These are phyloP conservation scores for Pseudomyrmex dendroicus DNA, from an alignment of 1,140 invertebrate species.

Conservation along the genomic window DNA sequence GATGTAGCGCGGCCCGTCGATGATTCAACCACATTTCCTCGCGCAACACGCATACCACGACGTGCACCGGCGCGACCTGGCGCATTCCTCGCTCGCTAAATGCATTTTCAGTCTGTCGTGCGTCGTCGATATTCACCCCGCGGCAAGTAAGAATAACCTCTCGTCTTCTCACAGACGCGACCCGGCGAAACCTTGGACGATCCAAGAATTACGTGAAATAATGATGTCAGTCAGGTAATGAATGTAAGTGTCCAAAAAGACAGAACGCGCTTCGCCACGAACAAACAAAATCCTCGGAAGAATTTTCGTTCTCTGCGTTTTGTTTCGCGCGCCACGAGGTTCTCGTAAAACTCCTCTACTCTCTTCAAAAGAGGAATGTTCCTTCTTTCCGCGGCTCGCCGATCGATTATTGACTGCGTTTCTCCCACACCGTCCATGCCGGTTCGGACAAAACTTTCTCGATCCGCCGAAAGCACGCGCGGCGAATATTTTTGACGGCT, in stretches of 20 bases:
- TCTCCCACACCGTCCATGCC: background rate
- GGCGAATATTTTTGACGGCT: slow-evolving; percentile 61
- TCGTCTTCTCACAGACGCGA: slow-evolving; percentile 18
- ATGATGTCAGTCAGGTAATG: slow-evolving; percentile 72
- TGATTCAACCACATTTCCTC: slow-evolving; percentile 70
- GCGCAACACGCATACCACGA: slow-evolving; percentile 41
- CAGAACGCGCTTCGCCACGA: slow-evolving; percentile 13
- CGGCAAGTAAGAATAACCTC: background rate
- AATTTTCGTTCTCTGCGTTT: slow-evolving; percentile 4
- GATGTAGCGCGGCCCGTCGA: slow-evolving; percentile 46
- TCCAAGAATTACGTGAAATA: slow-evolving; percentile 74
- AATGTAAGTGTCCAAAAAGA: slow-evolving; percentile 63
- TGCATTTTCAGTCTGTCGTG: slow-evolving; percentile 56
- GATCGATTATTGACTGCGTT: slow-evolving; percentile 53
- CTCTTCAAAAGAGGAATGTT: background rate
- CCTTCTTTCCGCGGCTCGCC: slow-evolving; percentile 4
- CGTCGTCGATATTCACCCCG: slow-evolving; percentile 31
- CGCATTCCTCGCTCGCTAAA: slow-evolving; percentile 66
- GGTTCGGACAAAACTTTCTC: slow-evolving; percentile 72
- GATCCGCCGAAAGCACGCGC: background rate
- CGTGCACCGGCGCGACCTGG: slow-evolving; percentile 53
- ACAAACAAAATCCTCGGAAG: slow-evolving; percentile 36
- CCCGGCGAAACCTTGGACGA: slow-evolving; percentile 52
- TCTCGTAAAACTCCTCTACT: background rate
- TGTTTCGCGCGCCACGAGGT: slow-evolving; percentile 2